Percentiles rank a stretch among this genome's conserved stretches.
Evolutionary conservation across 2,888 invertebrate genomes (phyloP).

Genomic region (Beris chalybata): DNA sequence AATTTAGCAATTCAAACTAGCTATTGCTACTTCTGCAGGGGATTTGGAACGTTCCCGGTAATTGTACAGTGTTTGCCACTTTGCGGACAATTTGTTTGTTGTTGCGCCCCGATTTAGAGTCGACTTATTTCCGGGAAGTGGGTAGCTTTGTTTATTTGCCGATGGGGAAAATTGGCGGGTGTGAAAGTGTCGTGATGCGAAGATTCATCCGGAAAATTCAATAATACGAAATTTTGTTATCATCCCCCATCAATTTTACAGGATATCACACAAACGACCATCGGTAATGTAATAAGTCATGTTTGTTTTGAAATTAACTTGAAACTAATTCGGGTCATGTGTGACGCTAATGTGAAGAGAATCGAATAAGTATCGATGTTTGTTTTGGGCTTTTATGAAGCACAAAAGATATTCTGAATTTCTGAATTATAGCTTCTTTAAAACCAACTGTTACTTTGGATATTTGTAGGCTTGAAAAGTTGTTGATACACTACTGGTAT

Average conservation of each 20-base stretch:
- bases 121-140: conserved; percentile 5
- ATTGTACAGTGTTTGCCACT: conserved; percentile 29
- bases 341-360: no score
- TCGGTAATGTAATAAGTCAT: conserved; percentile 21
- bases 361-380: no score
- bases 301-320: conserved; percentile 10
- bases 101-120: background rate
- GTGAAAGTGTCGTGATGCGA: conserved; percentile 14
- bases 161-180: conserved; percentile 21
- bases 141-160: conserved; percentile 20
- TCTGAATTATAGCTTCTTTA: no score
- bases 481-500: no score
- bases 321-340: background rate
- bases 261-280: conserved; percentile 5
- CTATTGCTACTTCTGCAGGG: background rate
- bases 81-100: conserved; percentile 12
- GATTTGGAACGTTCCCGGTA: conserved; percentile 5
- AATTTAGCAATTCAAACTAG: background rate
- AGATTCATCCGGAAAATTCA: conserved; percentile 32
- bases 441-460: no score
- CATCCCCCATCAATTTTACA: background rate
- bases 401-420: no score
- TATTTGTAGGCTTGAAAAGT: no score
- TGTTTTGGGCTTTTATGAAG: no score
- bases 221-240: conserved; percentile 14